phyloP scores from a whole-genome alignment of 2,888 invertebrate genomes.

The Meloe dianella region DNA sequence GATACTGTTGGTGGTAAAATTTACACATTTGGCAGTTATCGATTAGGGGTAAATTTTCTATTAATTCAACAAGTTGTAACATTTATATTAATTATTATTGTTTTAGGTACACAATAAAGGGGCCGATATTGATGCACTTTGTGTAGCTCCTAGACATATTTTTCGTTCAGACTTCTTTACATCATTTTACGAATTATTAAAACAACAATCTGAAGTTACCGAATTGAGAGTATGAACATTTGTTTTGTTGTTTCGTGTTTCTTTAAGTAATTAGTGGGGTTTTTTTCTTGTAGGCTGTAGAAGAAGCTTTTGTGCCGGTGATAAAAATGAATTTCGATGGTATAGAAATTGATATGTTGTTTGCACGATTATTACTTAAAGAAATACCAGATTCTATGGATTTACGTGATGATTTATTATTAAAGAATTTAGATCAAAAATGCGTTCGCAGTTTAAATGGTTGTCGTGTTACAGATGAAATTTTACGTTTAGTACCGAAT shows the following conservation, averaged over 20 bases:
- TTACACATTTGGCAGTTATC: conserved; percentile 98
- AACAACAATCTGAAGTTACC: conserved; percentile 83
- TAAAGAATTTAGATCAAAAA: conserved; percentile 94
- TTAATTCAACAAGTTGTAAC: conserved; percentile 11
- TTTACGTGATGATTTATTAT: conserved; percentile 85
- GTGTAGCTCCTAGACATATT: conserved; percentile 96
- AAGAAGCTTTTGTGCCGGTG: conserved; percentile 98
- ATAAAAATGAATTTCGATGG: conserved; percentile 99
- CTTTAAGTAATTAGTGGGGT: neutral
- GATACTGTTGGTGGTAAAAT: conserved; percentile 96
- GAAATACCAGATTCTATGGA: conserved; percentile 92
- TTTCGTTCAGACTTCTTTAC: conserved; percentile 92
- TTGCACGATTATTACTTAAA: conserved; percentile 93
- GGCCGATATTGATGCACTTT: conserved; percentile 98
- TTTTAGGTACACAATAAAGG: conserved; percentile 88
- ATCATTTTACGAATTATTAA: conserved; percentile 91
- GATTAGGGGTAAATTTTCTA: conserved; percentile 73
- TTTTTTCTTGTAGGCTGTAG: conserved; percentile 76
- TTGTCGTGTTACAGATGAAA: conserved; percentile 98
- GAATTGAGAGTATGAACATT: conserved; percentile 71
- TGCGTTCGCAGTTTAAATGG: conserved; percentile 97
- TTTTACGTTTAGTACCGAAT: conserved; percentile 92
- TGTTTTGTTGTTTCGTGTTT: neutral
- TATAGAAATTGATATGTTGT: conserved; percentile 98
- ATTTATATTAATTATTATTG: conserved; percentile 10